Evolutionary conservation across 2,113 vertebrate species (phyloP).

Genomic region (Eclectus roratus): DNA sequence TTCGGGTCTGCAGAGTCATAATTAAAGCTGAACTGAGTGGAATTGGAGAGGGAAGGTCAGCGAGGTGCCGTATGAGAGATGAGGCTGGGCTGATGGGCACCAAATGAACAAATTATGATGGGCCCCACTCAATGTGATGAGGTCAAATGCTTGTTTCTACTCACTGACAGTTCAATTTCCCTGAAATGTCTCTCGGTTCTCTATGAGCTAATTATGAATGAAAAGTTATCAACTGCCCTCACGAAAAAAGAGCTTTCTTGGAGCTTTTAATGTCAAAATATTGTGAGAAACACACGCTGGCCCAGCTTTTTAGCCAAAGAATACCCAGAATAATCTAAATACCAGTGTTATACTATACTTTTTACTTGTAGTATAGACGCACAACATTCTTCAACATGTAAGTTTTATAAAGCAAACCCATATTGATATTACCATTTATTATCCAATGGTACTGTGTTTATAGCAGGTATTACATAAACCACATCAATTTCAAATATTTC

Average conservation of each 20-base stretch:
- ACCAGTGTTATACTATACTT: conserved; percentile 79
- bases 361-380: conserved; percentile 70
- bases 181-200: conserved; percentile 93
- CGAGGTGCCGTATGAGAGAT: conserved; percentile 89
- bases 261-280: conserved; percentile 98
- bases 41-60: conserved; percentile 96
- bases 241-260: conserved; percentile 89
- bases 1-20: conserved; percentile 95
- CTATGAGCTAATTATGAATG: conserved; percentile 99
- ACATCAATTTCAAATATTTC: conserved; percentile 27
- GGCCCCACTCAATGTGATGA: conserved; percentile 98
- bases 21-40: conserved; percentile 98
- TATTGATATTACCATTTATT: conserved; percentile 32
- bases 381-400: conserved; percentile 65
- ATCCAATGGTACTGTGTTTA: neutral
- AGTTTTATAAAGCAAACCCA: conserved; percentile 43
- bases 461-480: neutral
- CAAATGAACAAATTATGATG: conserved; percentile 99
- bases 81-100: conserved; percentile 97
- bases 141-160: conserved; percentile 98
- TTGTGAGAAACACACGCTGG: conserved; percentile 88
- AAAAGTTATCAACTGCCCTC: conserved; percentile 96
- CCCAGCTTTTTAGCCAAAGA: conserved; percentile 77
- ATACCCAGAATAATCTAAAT: conserved; percentile 86
- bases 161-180: conserved; percentile 99